phyloP scores from a whole-genome alignment of 2,113 vertebrate genomes.

The Petrocephalus zakoni region DNA sequence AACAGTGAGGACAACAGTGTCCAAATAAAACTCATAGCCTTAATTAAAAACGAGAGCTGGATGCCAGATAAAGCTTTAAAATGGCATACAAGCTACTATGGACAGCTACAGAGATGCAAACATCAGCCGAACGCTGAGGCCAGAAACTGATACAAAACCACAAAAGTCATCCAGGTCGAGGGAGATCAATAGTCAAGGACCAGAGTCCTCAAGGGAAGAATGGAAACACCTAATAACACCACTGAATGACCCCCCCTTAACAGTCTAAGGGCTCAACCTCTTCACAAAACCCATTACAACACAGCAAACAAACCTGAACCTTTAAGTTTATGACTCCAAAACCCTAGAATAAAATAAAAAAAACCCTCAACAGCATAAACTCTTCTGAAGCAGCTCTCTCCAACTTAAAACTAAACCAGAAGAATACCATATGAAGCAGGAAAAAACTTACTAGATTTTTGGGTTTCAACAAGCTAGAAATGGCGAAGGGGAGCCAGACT shows the following conservation, averaged over 20 bases:
- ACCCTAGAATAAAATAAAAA: slow-evolving; percentile 46
- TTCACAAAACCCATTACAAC: background rate
- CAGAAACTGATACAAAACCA: slow-evolving; percentile 30
- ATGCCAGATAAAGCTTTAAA: background rate
- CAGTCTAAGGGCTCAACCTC: background rate
- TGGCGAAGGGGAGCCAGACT: slow-evolving; percentile 99
- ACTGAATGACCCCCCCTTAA: slow-evolving; percentile 5
- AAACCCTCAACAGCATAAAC: slow-evolving; percentile 74
- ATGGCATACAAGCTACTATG: background rate
- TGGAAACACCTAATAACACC: slow-evolving; percentile 1
- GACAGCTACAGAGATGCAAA: background rate
- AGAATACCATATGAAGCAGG: slow-evolving; percentile 99
- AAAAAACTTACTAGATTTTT: slow-evolving; percentile 99
- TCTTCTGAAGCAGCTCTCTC: slow-evolving; percentile 90
- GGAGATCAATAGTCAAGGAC: background rate
- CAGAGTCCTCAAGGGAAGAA: background rate
- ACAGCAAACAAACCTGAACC: background rate
- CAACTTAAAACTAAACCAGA: slow-evolving; percentile 91
- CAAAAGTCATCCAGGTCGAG: slow-evolving; percentile 27
- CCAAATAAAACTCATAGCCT: background rate
- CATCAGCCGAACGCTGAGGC: background rate
- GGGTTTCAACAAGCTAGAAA: slow-evolving; percentile 99
- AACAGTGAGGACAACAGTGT: background rate
- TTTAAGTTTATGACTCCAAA: slow-evolving; percentile 38
- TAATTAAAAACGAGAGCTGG: background rate